A percentile compares a stretch with the other conserved stretches of the same genome.
phyloP scores from a whole-genome alignment of 35 echinoderm and acorn worm genomes.

The Hemicentrotus pulcherrimus region DNA sequence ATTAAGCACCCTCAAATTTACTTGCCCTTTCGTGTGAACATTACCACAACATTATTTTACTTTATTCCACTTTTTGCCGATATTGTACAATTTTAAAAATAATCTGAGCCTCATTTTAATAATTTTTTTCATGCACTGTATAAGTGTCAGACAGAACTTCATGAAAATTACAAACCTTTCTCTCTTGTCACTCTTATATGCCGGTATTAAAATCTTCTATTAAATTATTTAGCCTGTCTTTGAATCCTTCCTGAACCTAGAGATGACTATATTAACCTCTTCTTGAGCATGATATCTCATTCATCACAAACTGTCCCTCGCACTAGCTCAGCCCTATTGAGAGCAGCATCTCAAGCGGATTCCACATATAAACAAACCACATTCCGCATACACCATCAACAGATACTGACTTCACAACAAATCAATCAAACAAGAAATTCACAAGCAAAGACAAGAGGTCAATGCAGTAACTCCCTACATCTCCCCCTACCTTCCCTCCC shows the following conservation, averaged over 20 bases:
- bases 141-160: no score
- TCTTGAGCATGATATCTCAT: not conserved
- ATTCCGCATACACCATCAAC: slow-evolving; percentile 9
- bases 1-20: no score
- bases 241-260: no score
- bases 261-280: not conserved
- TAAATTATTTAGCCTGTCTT: no score
- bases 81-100: no score
- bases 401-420: not conserved
- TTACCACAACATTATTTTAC: no score
- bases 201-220: no score
- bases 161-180: not conserved
- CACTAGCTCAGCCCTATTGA: not conserved
- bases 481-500: not conserved
- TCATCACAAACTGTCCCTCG: not conserved
- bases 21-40: no score
- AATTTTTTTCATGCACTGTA: no score
- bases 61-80: no score
- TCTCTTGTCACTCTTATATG: not conserved
- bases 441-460: not conserved
- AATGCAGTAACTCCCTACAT: not conserved
- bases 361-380: not conserved
- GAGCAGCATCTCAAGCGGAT: not conserved
- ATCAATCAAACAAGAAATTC: not conserved
- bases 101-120: no score